Evolutionary conservation across 2,113 vertebrate genomes (phyloP), one percentile per base, ranked within the genome.

Genomic region (Emydura subglobosa): DNA sequence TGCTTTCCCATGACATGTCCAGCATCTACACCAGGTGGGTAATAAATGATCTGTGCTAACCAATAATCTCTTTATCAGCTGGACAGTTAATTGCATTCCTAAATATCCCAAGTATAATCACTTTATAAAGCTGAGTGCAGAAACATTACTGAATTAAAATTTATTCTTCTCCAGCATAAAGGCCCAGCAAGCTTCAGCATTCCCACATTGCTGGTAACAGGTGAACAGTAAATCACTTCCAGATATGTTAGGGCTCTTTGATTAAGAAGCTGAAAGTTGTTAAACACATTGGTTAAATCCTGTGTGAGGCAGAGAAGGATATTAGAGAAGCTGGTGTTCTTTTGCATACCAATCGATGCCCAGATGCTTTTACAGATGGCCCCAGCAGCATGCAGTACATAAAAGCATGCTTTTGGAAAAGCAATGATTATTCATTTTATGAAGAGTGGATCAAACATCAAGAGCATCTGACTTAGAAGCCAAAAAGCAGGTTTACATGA

Each of bases 121-220:
- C 54, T 93, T 87, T 51, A 54, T 94, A 94, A 90, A 93, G 92
- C 1, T 61, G 79, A 95, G 91, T 92, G 74, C 10, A 82, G 93
- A 96, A 96, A 87, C 76, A 87, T 89, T 90, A 53, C 95, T 97
- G 80, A 86, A 97, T 97, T 96, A 96, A 93, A 93, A 31, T 90
- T 82, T 78, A 94, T 76, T 47, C 51, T 92, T 47, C 78, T 93
- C 83, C 68, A 83, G 92, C 89, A 88, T n/a, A 57, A 83, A 92
- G 89, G 88, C 1, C 5, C 83, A 96, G 90, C 49, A 31, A 86
- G 51, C 39, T 90, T 85, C 7, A 31, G 82, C 17, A 83, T 92
- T 87, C 55, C 53, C 11, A 24, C 17, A 65, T 22, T 1, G 1
- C 50, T 50, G 9, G 2, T 88, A 95, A 93, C 55, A 86, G 82